Evolutionary conservation across 2,113 vertebrate genomes (phyloP), one percentile per base, ranked within the genome.

Genomic region (Hirundichthys speculiger): DNA sequence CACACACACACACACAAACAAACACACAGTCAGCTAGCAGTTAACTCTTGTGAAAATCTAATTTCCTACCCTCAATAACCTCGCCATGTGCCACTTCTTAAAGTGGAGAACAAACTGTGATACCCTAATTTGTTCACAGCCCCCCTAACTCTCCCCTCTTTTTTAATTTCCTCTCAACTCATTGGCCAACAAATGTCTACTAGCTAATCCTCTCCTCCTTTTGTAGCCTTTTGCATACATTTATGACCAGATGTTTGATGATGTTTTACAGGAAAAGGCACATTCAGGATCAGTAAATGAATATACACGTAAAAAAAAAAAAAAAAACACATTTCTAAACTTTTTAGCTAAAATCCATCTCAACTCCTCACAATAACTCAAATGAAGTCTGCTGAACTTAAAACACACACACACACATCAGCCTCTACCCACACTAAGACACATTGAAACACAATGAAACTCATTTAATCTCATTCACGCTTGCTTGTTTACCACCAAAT

Each of bases 41-140:
- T 60, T 56, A 51, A 30, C 40, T 58, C 86, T 84, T 79, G 73
- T 80, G 81, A 87, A 88, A 85, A 74, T 73, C 80, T 46, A 78
- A 88, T 89, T 89, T 84, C 77, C 86, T 53, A 55, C 57, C 59
- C 59, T 68, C 75, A 71, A 66, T 25, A 77, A 57, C 30, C 51
- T 68, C 41, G 3, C 78, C 82, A 79, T 81, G 79, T 73, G 77
- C 73, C 69, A 69, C 63, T 72, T 79, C 72, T 80, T n/a, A 66
- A 84, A 84, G 66, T 55, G 39, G 52, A 62, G 48, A 51, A 46
- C 63, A 57, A 81, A 71, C 61, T 67, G 77, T 68, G 75, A 66
- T n/a, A 34, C 19, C 69, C 58, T 80, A 41, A 84, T 86, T 86
- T 88, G 79, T 86, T 84, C 64, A 71, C 72, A 69, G 13, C 34